Percentiles rank a stretch among this genome's conserved stretches.
These are phyloP conservation scores for Denticeps clupeoides DNA, from an alignment of 2,797 vertebrate genomes.

Conservation along the genomic window DNA sequence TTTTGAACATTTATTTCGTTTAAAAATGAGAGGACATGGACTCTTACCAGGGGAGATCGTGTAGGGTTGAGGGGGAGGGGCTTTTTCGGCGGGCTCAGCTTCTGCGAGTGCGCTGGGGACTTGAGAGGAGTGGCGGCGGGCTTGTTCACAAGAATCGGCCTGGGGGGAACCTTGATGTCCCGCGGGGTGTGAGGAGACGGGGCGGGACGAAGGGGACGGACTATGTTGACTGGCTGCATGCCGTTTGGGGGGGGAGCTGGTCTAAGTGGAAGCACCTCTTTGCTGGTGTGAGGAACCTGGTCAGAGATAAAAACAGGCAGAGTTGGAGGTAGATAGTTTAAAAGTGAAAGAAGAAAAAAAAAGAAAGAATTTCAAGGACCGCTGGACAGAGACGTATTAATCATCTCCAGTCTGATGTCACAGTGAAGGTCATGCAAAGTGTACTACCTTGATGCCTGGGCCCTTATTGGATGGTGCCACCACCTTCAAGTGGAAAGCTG, in stretches of 20 bases:
- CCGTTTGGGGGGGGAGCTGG: constrained; percentile 34
- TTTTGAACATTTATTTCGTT: too few relatives aligned
- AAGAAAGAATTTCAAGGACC: too few relatives aligned
- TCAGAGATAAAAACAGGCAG: background rate
- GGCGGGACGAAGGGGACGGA: constrained; percentile 61
- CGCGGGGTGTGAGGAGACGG: constrained; percentile 29
- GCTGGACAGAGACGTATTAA: too few relatives aligned
- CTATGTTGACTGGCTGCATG: constrained; percentile 63
- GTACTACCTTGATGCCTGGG: constrained; percentile 55
- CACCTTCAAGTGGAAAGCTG: constrained; percentile 68
- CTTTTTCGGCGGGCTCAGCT: constrained; percentile 67
- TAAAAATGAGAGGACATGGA: too few relatives aligned
- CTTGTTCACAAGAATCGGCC: constrained; percentile 51
- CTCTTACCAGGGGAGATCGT: constrained; percentile 60
- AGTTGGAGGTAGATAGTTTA: too few relatives aligned
- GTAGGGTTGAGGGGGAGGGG: constrained; percentile 68
- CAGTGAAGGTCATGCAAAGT: too few relatives aligned
- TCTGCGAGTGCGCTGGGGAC: constrained; percentile 29
- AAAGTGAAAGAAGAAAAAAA: too few relatives aligned
- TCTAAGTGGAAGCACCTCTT: constrained; percentile 51
- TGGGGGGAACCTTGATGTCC: constrained; percentile 52
- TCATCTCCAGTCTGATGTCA: too few relatives aligned
- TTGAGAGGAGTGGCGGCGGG: constrained; percentile 37
- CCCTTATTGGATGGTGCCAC: constrained; percentile 55
- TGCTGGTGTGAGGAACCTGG: constrained; percentile 53